A percentile compares a stretch with the other conserved stretches of the same genome.
Evolutionary conservation across 2,888 invertebrate genomes (phyloP).

Genomic region (Phorcus lineatus): DNA sequence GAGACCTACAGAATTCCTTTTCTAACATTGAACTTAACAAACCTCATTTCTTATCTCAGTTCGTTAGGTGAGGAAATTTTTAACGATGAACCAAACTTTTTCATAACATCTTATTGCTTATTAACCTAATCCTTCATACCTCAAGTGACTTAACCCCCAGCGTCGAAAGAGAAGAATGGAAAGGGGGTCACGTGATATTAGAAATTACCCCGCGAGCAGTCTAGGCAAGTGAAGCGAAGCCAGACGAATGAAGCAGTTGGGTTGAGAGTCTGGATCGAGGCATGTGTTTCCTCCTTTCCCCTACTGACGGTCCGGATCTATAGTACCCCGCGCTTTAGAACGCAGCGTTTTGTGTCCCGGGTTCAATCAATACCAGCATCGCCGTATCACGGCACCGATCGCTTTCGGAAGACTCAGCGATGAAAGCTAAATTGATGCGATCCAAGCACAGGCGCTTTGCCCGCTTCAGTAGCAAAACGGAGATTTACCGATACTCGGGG

Average conservation of each 20-base stretch:
- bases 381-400: background rate
- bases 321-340: background rate
- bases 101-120: too few relatives aligned
- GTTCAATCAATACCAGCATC: background rate
- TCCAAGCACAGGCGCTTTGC: background rate
- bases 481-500: background rate
- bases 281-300: background rate
- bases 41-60: too few relatives aligned
- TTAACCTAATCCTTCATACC: too few relatives aligned
- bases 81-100: too few relatives aligned
- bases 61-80: too few relatives aligned
- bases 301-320: background rate
- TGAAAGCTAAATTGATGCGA: constrained; percentile 11
- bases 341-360: background rate
- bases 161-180: background rate
- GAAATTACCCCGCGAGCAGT: constrained; percentile 3
- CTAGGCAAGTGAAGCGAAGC: constrained; percentile 2
- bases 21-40: too few relatives aligned
- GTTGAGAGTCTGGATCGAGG: background rate
- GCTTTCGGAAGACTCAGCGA: background rate
- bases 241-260: background rate
- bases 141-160: too few relatives aligned
- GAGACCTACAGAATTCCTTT: too few relatives aligned
- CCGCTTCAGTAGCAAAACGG: background rate
- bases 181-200: background rate